Evolutionary conservation across 2,113 vertebrate genomes (phyloP), one percentile per base, ranked within the genome.

Genomic region (Scytalopus superciliaris): DNA sequence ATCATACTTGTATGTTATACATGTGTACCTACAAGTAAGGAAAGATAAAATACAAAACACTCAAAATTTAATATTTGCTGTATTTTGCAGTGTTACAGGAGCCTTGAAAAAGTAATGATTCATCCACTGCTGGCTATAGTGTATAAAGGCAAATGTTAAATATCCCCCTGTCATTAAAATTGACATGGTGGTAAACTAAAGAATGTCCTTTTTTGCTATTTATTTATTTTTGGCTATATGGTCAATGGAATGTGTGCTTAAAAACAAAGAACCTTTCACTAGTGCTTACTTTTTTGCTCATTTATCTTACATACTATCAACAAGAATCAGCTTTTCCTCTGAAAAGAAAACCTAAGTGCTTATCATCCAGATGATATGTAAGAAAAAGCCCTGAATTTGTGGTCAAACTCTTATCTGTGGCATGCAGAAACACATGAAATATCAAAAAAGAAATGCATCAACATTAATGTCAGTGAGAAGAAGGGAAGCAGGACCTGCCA

Each of bases 241-340:
- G 91, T 93, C 84, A 53, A 94, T 89, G 76, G 62, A 93, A 89
- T 7, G 12, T 72, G 84, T 92, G 80, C 67, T 90, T 47, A 91
- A 94, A 96, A 94, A 93, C 44, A 97, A 97, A 96, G 88, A 87
- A 90, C 33, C 28, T 44, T 94, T 95, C 75, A 87, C 19, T 73
- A 74, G 53, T 75, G 76, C 19, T 89, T 89, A 42, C 33, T 84
- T 90, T 94, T 45, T 49, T 35, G 22, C 31, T 89, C 64, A 92
- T 96, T 98, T 96, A 83, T 97, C 94, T 97, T 80, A 60, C 40
- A 86, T 85, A 30, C 15, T 89, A 94, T 85, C 72, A 80, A 95
- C 14, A 75, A 82, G 74, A 95, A 92, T 93, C 40, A 87, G 49
- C 63, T 87, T 95, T 93, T 77, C 33, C 27, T 40, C 21, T 80